Evolutionary conservation across 2,888 invertebrate species (phyloP).

Genomic region (Pyrochroa serraticornis): DNA sequence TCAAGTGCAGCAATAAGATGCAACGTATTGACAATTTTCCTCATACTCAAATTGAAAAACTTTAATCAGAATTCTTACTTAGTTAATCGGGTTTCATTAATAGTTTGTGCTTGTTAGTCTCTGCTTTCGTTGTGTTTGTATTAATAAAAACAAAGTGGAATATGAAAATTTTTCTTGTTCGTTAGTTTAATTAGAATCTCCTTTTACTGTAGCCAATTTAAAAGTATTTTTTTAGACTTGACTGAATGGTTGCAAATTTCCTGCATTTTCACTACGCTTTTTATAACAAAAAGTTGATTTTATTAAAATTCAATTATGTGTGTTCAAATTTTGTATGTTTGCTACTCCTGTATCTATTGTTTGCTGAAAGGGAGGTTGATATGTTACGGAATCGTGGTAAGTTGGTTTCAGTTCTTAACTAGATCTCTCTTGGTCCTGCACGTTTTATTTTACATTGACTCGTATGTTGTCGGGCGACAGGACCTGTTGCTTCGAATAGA

Average conservation of each 20-base stretch:
- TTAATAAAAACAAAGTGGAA: background rate
- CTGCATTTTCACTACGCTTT: background rate
- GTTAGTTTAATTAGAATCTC: background rate
- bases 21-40: background rate
- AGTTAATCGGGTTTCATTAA: background rate
- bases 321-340: background rate
- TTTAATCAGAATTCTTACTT: background rate
- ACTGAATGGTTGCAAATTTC: background rate
- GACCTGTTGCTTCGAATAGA: constrained; percentile 4
- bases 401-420: background rate
- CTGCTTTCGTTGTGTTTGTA: background rate
- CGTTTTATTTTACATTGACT: constrained; percentile 2
- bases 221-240: background rate
- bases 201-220: background rate
- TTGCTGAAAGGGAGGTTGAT: constrained; percentile 10
- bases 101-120: background rate
- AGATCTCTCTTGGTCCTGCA: background rate
- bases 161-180: background rate
- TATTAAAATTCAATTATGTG: background rate
- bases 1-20: background rate
- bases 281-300: background rate
- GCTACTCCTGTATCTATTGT: constrained; percentile 7
- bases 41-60: background rate
- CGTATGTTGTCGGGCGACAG: background rate
- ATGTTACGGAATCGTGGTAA: background rate